A percentile compares a stretch with the other conserved stretches of the same genome.
These are phyloP conservation scores for Drosophila histrio DNA, from an alignment of 2,888 invertebrate species.

Conservation along the genomic window DNA sequence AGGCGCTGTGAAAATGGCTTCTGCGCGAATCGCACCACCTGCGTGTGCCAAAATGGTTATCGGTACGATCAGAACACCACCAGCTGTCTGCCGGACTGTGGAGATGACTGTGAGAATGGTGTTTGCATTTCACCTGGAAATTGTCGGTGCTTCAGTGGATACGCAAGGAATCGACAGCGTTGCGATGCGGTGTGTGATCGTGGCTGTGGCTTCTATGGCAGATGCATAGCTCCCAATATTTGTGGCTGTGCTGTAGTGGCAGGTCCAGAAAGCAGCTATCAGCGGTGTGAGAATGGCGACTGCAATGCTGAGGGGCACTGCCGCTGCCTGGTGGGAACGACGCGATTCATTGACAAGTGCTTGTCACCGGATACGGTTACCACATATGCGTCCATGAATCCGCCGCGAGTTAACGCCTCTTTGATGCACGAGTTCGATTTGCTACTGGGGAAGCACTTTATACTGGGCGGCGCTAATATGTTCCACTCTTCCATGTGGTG, in stretches of 20 bases:
- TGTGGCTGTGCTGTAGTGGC: conserved; percentile 81
- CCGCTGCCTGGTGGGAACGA: conserved; percentile 76
- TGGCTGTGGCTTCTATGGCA: conserved; percentile 81
- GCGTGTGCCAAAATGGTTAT: conserved; percentile 85
- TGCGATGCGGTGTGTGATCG: conserved; percentile 78
- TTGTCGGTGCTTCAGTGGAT: conserved; percentile 84
- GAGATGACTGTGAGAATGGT: conserved; percentile 81
- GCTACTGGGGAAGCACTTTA: conserved; percentile 76
- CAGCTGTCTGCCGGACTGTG: conserved; percentile 81
- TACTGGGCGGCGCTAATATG: conserved; percentile 44
- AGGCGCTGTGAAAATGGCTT: conserved; percentile 84
- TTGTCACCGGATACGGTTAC: conserved; percentile 80
- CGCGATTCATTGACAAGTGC: conserved; percentile 79
- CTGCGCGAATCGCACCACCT: conserved; percentile 84
- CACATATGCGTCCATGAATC: conserved; percentile 78
- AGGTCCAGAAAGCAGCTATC: conserved; percentile 53
- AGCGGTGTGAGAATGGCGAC: conserved; percentile 66
- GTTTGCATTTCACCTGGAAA: conserved; percentile 82
- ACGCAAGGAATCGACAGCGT: conserved; percentile 65
- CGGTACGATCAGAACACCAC: conserved; percentile 74
- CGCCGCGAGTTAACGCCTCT: conserved; percentile 69
- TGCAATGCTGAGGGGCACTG: conserved; percentile 76
- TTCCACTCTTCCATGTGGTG: conserved; percentile 51
- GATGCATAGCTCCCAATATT: conserved; percentile 79
- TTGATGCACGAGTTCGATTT: conserved; percentile 76